Base-by-base conservation (phyloP, 2,113 vertebrate genomes). In the Nothocercus julius region DNA sequence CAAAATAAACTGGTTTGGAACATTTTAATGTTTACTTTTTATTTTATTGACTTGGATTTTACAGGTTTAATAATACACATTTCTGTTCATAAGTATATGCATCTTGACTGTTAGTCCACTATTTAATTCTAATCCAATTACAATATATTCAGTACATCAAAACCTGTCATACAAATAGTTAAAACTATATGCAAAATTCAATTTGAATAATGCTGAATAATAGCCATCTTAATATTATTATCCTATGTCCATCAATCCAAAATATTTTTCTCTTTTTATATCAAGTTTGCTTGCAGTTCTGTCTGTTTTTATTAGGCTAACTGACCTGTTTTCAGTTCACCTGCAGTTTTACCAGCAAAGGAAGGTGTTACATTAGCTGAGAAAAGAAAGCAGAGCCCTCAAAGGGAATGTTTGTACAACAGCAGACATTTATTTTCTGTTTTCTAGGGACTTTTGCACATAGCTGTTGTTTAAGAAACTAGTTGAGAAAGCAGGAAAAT, bases 381-480 rank as follows among this genome's bases (percentile, higher is more conserved):
- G 49, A 90, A 82, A 25, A 63, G 54, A 92, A 92, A 85, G 69
- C 74, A 85, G 61, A 91, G 81, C 58, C 63, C 82, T 87, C 63
- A 68, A 89, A 91, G 42, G 9, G 49, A 70, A 83, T 2, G 9
- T 59, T 63, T 91, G 36, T 70, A 80, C 63, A 92, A 95, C 69
- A 92, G 47, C 61, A 94, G 72, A 34, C 78, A n/a, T 85, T 67
- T 82, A 47, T 90, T 91, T 75, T 69, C 62, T 82, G 66, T 78
- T 91, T 87, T 69, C 59, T 66, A 82, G 49, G 54, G 53, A 76
- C 64, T 87, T 89, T 54, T 87, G 67, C 54, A 86, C 0, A 1
- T 54, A 96, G 92, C 85, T 90, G 72, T 73, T 83, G 59, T 73
- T 36, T 92, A 44, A 92, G 81, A 93, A 94, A 87, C 20, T 19